phyloP scores from a whole-genome alignment of 2,113 vertebrate species.

The Sminthopsis crassicaudata region DNA sequence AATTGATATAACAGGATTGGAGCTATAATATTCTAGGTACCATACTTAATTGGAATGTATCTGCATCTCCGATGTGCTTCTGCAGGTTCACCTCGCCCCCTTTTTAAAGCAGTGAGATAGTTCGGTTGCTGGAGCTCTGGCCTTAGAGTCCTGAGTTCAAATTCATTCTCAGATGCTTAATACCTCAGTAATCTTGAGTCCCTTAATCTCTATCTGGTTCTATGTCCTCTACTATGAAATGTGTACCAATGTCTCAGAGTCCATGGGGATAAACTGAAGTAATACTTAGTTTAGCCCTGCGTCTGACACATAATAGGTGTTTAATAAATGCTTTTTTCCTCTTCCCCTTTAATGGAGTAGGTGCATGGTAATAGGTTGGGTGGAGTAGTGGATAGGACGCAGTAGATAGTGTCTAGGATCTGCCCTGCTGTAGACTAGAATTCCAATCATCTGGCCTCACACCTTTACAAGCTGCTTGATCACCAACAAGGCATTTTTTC shows the following conservation, averaged over 20 bases:
- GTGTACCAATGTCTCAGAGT: background rate
- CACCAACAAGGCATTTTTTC: background rate
- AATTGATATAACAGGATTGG: background rate
- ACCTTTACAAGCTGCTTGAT: background rate
- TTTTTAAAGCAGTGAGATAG: background rate
- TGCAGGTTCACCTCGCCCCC: background rate
- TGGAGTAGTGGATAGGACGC: background rate
- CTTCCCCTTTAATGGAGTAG: background rate
- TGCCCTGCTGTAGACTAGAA: background rate
- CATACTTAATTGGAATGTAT: background rate
- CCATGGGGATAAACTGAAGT: background rate
- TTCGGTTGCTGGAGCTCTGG: background rate
- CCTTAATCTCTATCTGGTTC: background rate
- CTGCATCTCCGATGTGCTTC: background rate
- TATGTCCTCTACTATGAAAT: conserved; percentile 1
- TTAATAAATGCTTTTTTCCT: background rate
- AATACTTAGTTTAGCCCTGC: background rate
- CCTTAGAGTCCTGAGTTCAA: background rate
- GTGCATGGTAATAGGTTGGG: background rate
- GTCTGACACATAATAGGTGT: background rate
- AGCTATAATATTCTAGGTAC: background rate
- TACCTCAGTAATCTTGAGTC: background rate
- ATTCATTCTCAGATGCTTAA: background rate
- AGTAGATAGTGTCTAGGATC: background rate
- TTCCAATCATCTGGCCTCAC: background rate